Conservation (phyloP, 2,888 invertebrate genomes). For the Argyresthia goedartella region DNA sequence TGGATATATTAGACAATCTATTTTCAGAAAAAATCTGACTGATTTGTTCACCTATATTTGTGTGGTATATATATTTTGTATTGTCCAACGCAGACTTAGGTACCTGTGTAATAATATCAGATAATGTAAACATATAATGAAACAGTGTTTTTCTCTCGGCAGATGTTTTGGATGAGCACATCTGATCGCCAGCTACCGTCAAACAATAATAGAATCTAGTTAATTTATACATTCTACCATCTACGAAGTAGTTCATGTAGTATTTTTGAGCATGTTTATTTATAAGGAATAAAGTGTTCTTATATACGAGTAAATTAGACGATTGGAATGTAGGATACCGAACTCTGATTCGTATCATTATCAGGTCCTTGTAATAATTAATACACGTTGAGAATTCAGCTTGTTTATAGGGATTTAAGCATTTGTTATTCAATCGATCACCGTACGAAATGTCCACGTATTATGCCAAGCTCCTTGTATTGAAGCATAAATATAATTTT, state of each 20-base stretch:
- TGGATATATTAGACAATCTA: no score
- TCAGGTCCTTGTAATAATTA: not conserved
- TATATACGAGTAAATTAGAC: slow-evolving; percentile 39
- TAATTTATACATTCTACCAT: not conserved
- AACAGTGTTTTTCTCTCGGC: slow-evolving; percentile 73
- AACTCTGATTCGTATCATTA: not conserved
- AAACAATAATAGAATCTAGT: slow-evolving; percentile 30
- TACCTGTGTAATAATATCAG: not conserved
- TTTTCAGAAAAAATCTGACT: no score
- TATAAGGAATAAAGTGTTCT: slow-evolving; percentile 63
- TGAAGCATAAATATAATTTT: no score
- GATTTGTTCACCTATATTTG: no score
- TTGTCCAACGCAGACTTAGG: not conserved
- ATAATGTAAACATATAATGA: slow-evolving; percentile 21
- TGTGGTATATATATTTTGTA: no score
- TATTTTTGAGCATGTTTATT: slow-evolving; percentile 16
- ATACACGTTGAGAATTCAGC: not conserved
- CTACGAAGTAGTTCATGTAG: slow-evolving; percentile 4
- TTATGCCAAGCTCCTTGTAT: no score
- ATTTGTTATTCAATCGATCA: not conserved
- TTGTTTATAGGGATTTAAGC: not conserved
- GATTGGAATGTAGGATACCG: slow-evolving; percentile 15
- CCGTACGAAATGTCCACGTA: no score
- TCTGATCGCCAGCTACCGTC: slow-evolving; percentile 57
- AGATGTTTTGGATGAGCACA: slow-evolving; percentile 83